phyloP scores from a whole-genome alignment of 2,797 vertebrate species.

The Lagodon rhomboides region DNA sequence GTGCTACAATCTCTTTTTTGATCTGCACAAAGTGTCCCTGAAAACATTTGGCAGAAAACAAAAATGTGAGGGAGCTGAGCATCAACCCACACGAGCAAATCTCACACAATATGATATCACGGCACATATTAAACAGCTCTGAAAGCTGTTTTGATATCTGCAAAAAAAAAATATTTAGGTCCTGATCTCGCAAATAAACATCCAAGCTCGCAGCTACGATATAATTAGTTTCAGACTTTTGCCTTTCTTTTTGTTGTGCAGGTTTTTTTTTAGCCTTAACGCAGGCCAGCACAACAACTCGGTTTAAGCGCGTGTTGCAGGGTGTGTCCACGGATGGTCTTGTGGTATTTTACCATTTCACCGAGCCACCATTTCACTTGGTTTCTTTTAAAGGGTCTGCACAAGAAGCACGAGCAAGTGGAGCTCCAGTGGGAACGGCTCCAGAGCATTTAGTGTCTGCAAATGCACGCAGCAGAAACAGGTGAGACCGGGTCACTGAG shows the following conservation, averaged over 20 bases:
- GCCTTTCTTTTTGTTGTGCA: neutral
- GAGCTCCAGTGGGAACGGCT: conserved; percentile 65
- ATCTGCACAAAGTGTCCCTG: conserved; percentile 31
- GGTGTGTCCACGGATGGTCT: conserved; percentile 15
- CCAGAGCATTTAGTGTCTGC: conserved; percentile 68
- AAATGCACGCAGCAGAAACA: conserved; percentile 73
- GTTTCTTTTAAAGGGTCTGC: conserved; percentile 72
- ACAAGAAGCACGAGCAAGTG: conserved; percentile 54
- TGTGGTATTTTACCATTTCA: conserved; percentile 24
- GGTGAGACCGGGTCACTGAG: conserved; percentile 68
- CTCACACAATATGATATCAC: conserved; percentile 51
- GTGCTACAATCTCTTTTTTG: conserved; percentile 28
- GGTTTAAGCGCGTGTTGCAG: conserved; percentile 26
- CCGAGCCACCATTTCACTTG: conserved; percentile 37
- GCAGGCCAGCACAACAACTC: conserved; percentile 11
- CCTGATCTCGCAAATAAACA: conserved; percentile 17
- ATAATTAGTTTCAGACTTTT: conserved; percentile 8
- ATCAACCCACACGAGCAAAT: conserved; percentile 48
- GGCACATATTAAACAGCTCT: conserved; percentile 49
- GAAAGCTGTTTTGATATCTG: conserved; percentile 32
- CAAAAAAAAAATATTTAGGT: conserved; percentile 41
- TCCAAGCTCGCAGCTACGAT: neutral
- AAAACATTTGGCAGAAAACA: conserved; percentile 52
- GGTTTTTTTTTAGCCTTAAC: conserved; percentile 5
- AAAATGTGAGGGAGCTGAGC: conserved; percentile 39